Conservation (phyloP, 2,888 invertebrate species). For the Fragum sueziense region DNA sequence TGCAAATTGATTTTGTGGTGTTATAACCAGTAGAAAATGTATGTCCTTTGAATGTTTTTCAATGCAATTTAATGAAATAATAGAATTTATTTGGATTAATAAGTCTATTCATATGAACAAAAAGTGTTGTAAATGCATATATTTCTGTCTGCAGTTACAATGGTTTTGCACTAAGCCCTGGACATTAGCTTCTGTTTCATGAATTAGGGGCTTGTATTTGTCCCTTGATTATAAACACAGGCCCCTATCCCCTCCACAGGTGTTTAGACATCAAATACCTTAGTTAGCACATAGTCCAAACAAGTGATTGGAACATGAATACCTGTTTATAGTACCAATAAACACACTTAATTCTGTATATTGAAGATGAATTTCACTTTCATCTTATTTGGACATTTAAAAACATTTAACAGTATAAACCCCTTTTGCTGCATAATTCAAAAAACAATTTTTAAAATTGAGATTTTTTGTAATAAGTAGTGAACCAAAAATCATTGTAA, state of each 20-base stretch:
- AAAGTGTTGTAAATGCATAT: no score
- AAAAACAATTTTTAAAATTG: no score
- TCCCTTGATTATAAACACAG: conserved; percentile 8
- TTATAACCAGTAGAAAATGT: no score
- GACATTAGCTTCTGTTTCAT: conserved; percentile 16
- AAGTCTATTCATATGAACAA: neutral
- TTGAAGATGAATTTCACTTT: no score
- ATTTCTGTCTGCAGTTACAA: neutral
- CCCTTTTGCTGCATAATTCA: no score
- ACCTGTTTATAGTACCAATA: conserved; percentile 9
- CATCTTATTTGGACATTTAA: no score
- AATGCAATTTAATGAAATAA: neutral
- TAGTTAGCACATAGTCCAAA: conserved; percentile 16
- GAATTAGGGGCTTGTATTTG: conserved; percentile 34
- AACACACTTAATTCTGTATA: neutral
- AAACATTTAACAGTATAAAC: no score
- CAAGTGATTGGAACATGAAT: neutral
- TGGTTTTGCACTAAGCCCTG: no score
- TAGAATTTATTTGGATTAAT: neutral
- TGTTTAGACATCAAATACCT: conserved; percentile 22
- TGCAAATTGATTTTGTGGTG: no score
- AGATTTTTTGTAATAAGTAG: no score
- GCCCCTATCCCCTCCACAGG: neutral
- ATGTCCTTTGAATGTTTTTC: no score
- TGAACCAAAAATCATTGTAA: no score